Conservation (phyloP, 1,140 invertebrate genomes). For the Trachymyrmex cornetzi region DNA sequence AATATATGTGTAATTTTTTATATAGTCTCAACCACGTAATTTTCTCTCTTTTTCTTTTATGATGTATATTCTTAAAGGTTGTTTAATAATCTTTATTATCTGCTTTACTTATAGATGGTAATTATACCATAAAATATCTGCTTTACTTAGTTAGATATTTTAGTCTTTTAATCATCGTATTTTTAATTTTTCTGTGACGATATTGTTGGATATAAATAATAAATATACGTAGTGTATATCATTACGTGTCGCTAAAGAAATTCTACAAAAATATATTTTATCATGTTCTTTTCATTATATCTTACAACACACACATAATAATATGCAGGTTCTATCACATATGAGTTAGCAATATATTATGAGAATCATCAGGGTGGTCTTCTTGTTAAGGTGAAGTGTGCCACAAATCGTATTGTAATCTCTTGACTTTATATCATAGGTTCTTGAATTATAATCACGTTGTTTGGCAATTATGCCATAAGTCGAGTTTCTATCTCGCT, state of each 20-base stretch:
- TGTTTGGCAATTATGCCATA: slow-evolving; percentile 30
- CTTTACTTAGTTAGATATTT: not conserved
- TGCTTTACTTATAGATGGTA: not conserved
- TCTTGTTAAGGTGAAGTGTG: slow-evolving; percentile 31
- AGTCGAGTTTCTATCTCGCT: slow-evolving; percentile 2
- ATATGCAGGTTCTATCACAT: not conserved
- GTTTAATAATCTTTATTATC: slow-evolving; percentile 2
- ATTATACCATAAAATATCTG: too few relatives aligned
- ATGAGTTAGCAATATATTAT: not conserved
- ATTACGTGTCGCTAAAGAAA: not conserved
- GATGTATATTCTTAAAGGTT: not conserved
- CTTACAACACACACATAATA: slow-evolving; percentile 11
- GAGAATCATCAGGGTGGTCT: slow-evolving; percentile 17
- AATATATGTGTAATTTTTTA: not conserved
- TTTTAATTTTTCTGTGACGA: not conserved
- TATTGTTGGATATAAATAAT: not conserved
- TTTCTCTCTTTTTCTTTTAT: not conserved
- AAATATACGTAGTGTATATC: not conserved
- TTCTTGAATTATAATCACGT: slow-evolving; percentile 46
- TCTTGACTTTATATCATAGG: slow-evolving; percentile 35
- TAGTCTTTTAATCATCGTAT: not conserved
- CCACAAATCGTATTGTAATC: slow-evolving; percentile 48
- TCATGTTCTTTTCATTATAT: not conserved
- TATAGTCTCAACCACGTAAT: not conserved
- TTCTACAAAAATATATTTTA: slow-evolving; percentile 8